Evolutionary conservation across 1,140 invertebrate species (phyloP).

Genomic region (Tetramorium alpestre): DNA sequence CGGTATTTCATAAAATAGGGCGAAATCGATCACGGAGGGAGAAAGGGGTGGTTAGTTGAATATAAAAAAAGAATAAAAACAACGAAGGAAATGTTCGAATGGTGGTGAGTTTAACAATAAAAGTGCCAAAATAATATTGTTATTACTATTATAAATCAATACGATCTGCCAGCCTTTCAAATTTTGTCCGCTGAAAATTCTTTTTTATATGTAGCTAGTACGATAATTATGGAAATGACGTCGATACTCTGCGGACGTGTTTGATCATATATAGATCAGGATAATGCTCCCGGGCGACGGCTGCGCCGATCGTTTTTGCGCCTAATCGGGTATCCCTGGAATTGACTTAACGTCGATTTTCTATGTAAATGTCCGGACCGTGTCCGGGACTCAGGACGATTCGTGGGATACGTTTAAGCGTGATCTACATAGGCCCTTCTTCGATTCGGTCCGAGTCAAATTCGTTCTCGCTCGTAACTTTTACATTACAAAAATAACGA

Average conservation of each 20-base stretch:
- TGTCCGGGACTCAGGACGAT: constrained; percentile 47
- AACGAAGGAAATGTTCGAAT: neutral
- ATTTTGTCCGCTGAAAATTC: neutral
- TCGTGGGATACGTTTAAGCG: constrained; percentile 49
- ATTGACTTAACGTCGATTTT: constrained; percentile 71
- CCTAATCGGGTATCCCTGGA: constrained; percentile 46
- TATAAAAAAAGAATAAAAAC: neutral
- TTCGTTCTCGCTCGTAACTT: constrained; percentile 50
- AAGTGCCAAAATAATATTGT: neutral
- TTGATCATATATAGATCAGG: constrained; percentile 22
- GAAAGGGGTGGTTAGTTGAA: neutral
- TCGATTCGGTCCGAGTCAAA: constrained; percentile 26
- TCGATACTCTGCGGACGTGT: neutral
- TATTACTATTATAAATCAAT: neutral
- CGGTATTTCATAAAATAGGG: constrained; percentile 30
- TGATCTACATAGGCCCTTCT: constrained; percentile 50
- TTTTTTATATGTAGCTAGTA: neutral
- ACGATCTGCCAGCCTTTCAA: neutral
- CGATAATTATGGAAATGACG: constrained; percentile 53
- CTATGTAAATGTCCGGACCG: constrained; percentile 68
- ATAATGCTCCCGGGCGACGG: neutral
- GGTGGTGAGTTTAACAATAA: neutral
- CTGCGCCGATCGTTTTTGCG: constrained; percentile 47
- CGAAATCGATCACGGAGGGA: constrained; percentile 22
- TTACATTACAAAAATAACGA: neutral